A percentile compares a stretch with the other conserved stretches of the same genome.
Conservation (phyloP, 2,113 vertebrate genomes). For the Azemiops feae region DNA sequence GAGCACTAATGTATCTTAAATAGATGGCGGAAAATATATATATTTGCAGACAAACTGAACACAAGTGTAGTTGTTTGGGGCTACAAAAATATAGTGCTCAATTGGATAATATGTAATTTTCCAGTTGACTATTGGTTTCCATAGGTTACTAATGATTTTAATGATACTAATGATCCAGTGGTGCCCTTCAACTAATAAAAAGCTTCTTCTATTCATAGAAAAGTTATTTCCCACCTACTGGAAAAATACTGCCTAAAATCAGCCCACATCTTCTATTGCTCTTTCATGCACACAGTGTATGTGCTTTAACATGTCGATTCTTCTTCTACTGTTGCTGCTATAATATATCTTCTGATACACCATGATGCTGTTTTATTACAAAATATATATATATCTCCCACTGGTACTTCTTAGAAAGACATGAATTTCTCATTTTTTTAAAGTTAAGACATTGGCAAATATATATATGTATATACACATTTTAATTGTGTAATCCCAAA, state of each 20-base stretch:
- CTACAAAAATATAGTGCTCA: neutral
- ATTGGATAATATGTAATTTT: neutral
- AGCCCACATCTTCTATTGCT: neutral
- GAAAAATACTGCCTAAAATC: neutral
- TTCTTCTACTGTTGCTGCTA: neutral
- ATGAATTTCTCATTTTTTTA: neutral
- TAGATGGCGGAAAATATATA: slow-evolving; percentile 33
- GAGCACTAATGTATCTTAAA: slow-evolving; percentile 16
- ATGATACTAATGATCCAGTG: neutral
- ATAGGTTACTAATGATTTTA: neutral
- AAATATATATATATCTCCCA: neutral
- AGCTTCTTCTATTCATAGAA: neutral
- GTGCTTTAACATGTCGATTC: neutral
- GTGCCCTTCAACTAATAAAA: neutral
- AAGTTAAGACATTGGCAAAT: neutral
- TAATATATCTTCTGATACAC: neutral
- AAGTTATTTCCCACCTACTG: neutral
- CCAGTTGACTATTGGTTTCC: neutral
- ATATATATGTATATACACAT: no score
- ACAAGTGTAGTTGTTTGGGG: neutral
- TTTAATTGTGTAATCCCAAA: neutral
- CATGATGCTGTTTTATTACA: neutral
- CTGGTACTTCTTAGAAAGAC: neutral
- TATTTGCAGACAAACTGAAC: slow-evolving; percentile 28
- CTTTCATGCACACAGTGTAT: neutral